Base-by-base conservation (phyloP, 2,113 vertebrate genomes). In the Ailuropoda melanoleuca region DNA sequence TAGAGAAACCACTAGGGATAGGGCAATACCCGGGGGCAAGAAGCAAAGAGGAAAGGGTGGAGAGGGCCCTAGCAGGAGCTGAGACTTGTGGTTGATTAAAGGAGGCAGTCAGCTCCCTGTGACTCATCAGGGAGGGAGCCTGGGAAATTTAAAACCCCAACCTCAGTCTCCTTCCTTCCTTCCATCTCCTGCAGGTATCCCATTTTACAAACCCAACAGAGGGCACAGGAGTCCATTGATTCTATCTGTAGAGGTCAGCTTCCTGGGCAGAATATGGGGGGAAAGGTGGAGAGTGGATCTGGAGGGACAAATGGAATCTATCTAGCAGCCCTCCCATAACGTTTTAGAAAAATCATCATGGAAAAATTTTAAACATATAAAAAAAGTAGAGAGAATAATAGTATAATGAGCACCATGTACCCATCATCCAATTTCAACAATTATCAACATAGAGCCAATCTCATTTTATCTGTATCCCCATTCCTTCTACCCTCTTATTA, bases 331-430 rank as follows among this genome's bases (percentile, higher is more conserved):
- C 34, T 95, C 50, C 56, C 56, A 85, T 23, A 68, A 53, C 15
- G 72, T 84, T 77, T 95, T 55, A 77, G 81, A 81, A 95, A 94
- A 89, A 68, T 87, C 70, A 74, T 77, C 34, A 29, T 10, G 15
- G 37, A 84, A 89, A 70, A 87, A 11, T 66, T 82, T 93, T 81
- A 72, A 78, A 82, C 21, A 29, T 39, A 34, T 74, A 66, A 85
- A 55, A 58, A 58, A 86, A 66, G 17, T 29, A 70, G 39, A 88
- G 10, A 34, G 29, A 94, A 18, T 66, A 66, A 37, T 80, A 56
- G 18, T 77, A 60, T 55, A 53, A 86, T 86, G 48, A 66, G 58
- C 29, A 50, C 34, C 18, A 82, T 13, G 26, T 82, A 94, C 13
- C 37, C 18, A 55, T 34, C 62, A 86, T 75, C 43, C 75, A 48